Conservation (phyloP, 2,888 invertebrate genomes). For the Tenthredo mesomela region DNA sequence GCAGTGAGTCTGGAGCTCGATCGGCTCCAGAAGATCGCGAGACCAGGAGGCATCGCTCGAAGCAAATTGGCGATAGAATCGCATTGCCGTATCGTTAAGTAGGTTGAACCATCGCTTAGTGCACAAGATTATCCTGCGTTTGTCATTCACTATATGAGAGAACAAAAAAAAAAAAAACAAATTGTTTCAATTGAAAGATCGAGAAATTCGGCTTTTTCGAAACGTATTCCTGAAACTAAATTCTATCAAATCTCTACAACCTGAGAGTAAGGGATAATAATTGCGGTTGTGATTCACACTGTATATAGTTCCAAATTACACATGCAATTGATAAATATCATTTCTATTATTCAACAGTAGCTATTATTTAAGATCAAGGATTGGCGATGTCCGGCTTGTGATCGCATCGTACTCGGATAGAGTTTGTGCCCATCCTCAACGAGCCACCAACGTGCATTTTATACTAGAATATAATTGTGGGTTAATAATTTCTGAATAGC, state of each 20-base stretch:
- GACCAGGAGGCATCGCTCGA: conserved; percentile 38
- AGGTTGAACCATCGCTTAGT: background rate
- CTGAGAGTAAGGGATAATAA: background rate
- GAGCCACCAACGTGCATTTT: background rate
- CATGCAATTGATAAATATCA: background rate
- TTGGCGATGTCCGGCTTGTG: background rate
- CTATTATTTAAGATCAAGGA: background rate
- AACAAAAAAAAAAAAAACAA: background rate
- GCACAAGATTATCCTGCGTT: background rate
- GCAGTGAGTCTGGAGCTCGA: background rate
- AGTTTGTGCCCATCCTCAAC: background rate
- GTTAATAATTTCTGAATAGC: conserved; percentile 74
- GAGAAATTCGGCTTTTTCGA: background rate
- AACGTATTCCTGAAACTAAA: background rate
- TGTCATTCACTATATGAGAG: background rate
- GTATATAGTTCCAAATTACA: background rate
- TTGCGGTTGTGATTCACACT: conserved; percentile 3
- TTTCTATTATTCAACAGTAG: background rate
- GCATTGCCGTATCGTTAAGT: background rate
- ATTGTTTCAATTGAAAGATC: background rate
- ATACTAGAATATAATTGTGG: conserved; percentile 67
- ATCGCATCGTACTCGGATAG: background rate
- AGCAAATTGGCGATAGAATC: conserved; percentile 44
- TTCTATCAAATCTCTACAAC: background rate
- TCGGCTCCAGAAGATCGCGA: conserved; percentile 68